Evolutionary conservation across 35 echinoderm and acorn worm species (phyloP).

Genomic region (Anneissia japonica): DNA sequence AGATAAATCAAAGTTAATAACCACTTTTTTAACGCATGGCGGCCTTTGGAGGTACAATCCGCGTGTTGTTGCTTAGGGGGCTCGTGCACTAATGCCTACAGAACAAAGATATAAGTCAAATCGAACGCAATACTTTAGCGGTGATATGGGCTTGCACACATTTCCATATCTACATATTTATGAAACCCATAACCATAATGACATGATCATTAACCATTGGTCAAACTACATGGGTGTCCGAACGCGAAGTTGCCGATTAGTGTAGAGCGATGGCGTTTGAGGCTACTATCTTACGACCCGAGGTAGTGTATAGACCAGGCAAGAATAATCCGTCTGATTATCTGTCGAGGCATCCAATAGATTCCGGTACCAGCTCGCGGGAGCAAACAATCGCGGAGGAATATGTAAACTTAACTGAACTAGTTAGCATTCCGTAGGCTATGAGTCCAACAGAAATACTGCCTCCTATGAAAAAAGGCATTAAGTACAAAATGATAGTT

Average conservation of each 20-base stretch:
- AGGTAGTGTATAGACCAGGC: neutral
- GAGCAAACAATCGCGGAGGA: neutral
- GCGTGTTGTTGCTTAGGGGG: too few relatives aligned
- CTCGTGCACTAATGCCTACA: too few relatives aligned
- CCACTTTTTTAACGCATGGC: slow-evolving; percentile 21
- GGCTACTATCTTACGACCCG: neutral
- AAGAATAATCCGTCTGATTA: neutral
- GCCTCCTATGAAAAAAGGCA: too few relatives aligned
- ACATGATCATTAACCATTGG: too few relatives aligned
- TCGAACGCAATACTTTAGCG: too few relatives aligned
- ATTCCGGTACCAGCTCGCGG: neutral
- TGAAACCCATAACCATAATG: too few relatives aligned
- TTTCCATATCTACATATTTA: too few relatives aligned
- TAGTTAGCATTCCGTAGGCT: neutral
- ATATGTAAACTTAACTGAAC: neutral
- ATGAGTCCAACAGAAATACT: neutral
- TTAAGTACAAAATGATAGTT: too few relatives aligned
- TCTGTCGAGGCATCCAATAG: neutral
- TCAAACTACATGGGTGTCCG: neutral
- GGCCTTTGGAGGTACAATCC: neutral
- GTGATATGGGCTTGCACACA: too few relatives aligned
- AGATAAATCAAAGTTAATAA: too few relatives aligned
- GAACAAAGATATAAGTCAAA: too few relatives aligned
- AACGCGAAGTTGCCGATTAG: neutral
- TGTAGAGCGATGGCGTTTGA: neutral